Evolutionary conservation across 2,888 invertebrate species (phyloP), one percentile per base, ranked within the genome.

Genomic region (Lamproptera curius): DNA sequence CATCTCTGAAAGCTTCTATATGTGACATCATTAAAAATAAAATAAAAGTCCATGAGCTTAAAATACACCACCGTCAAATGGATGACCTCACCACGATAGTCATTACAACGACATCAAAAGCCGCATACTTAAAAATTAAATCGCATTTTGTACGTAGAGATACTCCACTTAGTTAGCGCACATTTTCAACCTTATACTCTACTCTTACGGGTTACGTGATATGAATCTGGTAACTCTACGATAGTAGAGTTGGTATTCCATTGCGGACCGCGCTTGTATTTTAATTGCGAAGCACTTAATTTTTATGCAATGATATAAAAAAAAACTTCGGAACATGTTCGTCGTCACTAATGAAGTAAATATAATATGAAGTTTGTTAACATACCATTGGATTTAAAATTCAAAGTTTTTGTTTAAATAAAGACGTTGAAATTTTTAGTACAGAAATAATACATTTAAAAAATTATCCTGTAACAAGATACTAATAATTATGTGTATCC

Each of bases 91-190:
- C 4, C n/a, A 14, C 13, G 10, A 44, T 36, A 16, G 37, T 28
- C 37, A 37, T 44, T 44, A 37, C 44, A 44, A 37, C 44, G 44
- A 37, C 44, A 17, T 36, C 10, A 37, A 36, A 44, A 37, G 37
- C 36, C 34, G 28, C 28, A 28, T 10, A 28, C 28, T 28, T 28
- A 28, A 37, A 37, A 44, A 37, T 44, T 31, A 28, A 44, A 44
- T 42, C 42, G 20, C 34, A 28, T 28, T 28, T 28, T n/a, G n/a
- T n/a, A 28, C n/a, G 28, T n/a, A 28, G n/a, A n/a, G n/a, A n/a
- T 28, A 20, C 20, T 5, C 6, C 16, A 26, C 20, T 3, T 20
- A 20, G 20, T 20, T 5, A 20, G 3, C 20, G 20, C 20, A 6
- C 2, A 28, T 6, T 10, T 9, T 28, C 28, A n/a, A 28, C 9